phyloP scores from a whole-genome alignment of 1,140 invertebrate species.

The Acromyrmex charruanus region DNA sequence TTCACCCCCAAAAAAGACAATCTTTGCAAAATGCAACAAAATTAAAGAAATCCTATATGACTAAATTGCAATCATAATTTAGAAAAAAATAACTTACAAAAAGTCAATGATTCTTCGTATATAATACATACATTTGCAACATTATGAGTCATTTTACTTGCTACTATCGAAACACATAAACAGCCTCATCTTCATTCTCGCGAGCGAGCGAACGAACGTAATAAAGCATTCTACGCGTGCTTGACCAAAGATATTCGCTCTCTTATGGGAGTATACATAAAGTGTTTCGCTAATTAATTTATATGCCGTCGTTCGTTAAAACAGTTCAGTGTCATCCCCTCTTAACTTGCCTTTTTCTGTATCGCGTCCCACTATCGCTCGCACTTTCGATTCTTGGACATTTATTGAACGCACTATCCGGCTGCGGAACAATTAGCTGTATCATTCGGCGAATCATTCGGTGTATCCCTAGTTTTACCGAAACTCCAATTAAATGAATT shows the following conservation, averaged over 20 bases:
- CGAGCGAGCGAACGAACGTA: constrained; percentile 9
- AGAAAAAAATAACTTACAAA: neutral
- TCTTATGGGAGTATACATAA: constrained; percentile 8
- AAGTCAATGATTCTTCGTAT: neutral
- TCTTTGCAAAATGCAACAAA: neutral
- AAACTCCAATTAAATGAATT: constrained; percentile 66
- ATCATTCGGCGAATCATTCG: neutral
- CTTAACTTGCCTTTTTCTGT: neutral
- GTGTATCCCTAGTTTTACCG: constrained; percentile 15
- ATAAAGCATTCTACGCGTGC: constrained; percentile 5
- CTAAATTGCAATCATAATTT: neutral
- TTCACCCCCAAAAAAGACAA: neutral
- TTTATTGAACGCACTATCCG: neutral
- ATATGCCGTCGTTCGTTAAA: constrained; percentile 22
- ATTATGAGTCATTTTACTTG: neutral
- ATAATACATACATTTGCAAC: neutral
- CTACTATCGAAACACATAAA: constrained; percentile 15
- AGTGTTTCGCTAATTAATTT: constrained; percentile 39
- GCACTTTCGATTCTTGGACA: neutral
- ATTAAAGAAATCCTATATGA: neutral
- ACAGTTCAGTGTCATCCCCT: neutral
- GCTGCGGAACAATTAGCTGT: neutral
- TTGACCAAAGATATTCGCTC: neutral
- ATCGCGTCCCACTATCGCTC: neutral
- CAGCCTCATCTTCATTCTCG: constrained; percentile 7